A percentile compares a stretch with the other conserved stretches of the same genome.
Evolutionary conservation across 2,113 vertebrate genomes (phyloP).

Genomic region (Chloropsis hardwickii): DNA sequence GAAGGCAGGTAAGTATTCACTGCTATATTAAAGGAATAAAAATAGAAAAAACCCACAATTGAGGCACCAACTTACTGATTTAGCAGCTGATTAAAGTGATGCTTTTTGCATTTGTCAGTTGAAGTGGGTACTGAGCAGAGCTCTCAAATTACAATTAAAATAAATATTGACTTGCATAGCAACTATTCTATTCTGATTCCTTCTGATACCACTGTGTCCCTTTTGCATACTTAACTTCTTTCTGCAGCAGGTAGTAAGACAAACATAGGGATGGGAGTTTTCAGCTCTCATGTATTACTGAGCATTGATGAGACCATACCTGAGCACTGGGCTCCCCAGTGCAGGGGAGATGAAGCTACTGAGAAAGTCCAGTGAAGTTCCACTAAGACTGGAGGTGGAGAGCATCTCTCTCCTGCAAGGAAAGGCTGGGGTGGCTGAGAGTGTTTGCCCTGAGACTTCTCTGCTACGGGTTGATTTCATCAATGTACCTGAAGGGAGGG

Average conservation of each 20-base stretch:
- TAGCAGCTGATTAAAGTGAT: slow-evolving; percentile 16
- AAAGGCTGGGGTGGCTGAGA: background rate
- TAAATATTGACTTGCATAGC: slow-evolving; percentile 24
- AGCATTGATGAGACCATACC: background rate
- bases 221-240: background rate
- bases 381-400: background rate
- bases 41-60: background rate
- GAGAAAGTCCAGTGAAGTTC: background rate
- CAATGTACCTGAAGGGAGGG: background rate
- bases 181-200: background rate
- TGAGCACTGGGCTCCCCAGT: background rate
- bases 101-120: slow-evolving; percentile 23
- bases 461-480: background rate
- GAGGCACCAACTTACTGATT: background rate
- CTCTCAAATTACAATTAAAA: slow-evolving; percentile 21
- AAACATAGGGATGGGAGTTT: background rate
- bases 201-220: background rate
- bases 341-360: background rate
- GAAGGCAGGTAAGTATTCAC: slow-evolving; percentile 83
- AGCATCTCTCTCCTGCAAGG: background rate
- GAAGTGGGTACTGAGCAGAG: slow-evolving; percentile 10
- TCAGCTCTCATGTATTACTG: background rate
- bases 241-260: background rate
- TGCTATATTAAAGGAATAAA: background rate
- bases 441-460: background rate